Evolutionary conservation across 2,797 vertebrate genomes (phyloP).

Genomic region (Neomorphus geoffroyi): DNA sequence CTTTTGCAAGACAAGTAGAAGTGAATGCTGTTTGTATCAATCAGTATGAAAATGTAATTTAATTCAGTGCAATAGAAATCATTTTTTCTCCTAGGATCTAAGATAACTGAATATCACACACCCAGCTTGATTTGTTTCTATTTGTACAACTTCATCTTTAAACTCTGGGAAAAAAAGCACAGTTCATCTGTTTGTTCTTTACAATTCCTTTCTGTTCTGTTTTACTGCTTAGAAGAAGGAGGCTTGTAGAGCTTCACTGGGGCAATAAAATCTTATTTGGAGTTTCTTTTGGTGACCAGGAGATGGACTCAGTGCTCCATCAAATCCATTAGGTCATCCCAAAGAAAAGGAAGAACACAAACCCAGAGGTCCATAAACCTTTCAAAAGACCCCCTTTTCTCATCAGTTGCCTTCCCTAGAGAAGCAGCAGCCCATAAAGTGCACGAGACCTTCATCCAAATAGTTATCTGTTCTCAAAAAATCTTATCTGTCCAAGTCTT

Average conservation of each 20-base stretch:
- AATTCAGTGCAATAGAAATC: slow-evolving; percentile 63
- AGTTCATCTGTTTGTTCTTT: background rate
- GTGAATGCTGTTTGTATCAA: slow-evolving; percentile 40
- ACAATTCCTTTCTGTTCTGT: background rate
- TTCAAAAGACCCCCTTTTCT: background rate
- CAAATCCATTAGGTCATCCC: background rate
- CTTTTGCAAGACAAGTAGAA: slow-evolving; percentile 27
- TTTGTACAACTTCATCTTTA: background rate
- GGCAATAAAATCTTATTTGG: background rate
- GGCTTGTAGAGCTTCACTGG: background rate
- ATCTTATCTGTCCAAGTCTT: background rate
- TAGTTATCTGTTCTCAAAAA: background rate
- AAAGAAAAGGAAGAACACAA: background rate
- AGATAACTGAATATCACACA: slow-evolving; percentile 70
- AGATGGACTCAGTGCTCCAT: background rate
- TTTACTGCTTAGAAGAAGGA: background rate
- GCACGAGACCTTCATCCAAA: background rate
- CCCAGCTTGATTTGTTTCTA: slow-evolving; percentile 74
- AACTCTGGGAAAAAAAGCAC: background rate
- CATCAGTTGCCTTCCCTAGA: background rate
- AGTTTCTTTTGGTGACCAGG: background rate
- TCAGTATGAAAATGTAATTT: slow-evolving; percentile 66
- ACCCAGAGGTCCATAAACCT: background rate
- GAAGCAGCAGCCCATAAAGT: background rate
- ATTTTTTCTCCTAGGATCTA: slow-evolving; percentile 32